Conservation (phyloP, 2,113 vertebrate genomes). For the Microcebus tavaratra region DNA sequence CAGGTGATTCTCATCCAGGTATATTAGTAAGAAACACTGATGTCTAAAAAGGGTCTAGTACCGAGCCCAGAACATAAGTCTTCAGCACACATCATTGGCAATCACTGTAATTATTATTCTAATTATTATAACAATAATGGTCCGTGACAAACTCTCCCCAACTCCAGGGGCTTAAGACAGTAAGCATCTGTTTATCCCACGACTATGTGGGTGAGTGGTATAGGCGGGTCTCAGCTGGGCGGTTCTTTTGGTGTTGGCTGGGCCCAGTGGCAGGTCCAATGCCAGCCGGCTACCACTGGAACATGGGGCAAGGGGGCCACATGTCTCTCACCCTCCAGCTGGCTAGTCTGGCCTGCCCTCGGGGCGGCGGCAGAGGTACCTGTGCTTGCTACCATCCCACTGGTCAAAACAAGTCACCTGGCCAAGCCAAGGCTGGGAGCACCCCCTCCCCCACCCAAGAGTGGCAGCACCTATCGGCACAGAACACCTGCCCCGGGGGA, state of each 20-base stretch:
- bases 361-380: not conserved
- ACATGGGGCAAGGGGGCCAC: fast-evolving
- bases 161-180: not conserved
- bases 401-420: not conserved
- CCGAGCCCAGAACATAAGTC: not conserved
- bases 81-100: fast-evolving
- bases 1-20: not conserved
- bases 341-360: too few species aligned
- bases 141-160: too few species aligned
- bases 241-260: not conserved
- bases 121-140: not conserved
- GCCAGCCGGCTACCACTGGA: not conserved
- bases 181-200: not conserved
- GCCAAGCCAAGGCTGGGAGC: not conserved
- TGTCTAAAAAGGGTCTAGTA: not conserved
- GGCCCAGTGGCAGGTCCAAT: not conserved
- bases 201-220: fast-evolving
- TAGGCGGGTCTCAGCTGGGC: not conserved
- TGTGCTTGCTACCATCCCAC: fast-evolving
- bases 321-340: not conserved
- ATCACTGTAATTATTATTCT: not conserved
- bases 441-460: too few species aligned
- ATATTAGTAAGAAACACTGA: not conserved
- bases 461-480: too few species aligned
- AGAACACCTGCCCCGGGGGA: not conserved